These are phyloP conservation scores for Bubo bubo DNA, from an alignment of 2,113 vertebrate genomes.

Conservation along the genomic window DNA sequence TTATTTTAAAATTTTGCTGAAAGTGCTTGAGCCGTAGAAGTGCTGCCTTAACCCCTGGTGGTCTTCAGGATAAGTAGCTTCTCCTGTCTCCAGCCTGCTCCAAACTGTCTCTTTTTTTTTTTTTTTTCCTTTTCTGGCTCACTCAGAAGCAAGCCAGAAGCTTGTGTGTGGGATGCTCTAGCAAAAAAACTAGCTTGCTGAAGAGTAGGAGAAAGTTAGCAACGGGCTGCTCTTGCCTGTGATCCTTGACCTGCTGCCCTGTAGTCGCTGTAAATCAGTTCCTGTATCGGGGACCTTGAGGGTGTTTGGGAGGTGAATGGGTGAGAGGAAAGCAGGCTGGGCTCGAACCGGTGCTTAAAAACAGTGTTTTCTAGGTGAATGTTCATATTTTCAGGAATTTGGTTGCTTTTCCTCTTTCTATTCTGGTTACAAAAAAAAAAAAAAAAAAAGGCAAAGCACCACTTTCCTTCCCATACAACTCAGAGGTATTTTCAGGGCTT, in stretches of 20 bases:
- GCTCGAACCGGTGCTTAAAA: not conserved
- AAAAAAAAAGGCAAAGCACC: not conserved
- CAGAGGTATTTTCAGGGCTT: not conserved
- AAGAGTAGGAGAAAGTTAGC: not conserved
- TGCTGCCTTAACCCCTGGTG: not conserved
- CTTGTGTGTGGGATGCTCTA: not conserved
- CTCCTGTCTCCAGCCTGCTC: not conserved
- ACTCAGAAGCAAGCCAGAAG: not conserved
- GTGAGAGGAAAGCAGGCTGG: not conserved
- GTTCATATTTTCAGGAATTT: not conserved
- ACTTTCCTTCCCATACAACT: not conserved
- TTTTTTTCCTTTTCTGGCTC: not conserved
- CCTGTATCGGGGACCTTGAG: not conserved
- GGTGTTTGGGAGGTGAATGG: not conserved
- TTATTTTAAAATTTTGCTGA: not conserved
- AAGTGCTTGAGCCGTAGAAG: not conserved
- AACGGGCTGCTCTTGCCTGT: not conserved
- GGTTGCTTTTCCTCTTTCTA: not conserved
- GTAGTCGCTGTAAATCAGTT: accelerated
- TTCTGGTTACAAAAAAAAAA: not conserved
- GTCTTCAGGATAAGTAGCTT: not conserved
- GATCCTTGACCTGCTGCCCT: not conserved
- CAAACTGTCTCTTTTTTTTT: too few species aligned
- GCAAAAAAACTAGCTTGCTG: not conserved
- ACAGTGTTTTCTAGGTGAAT: not conserved